Percentiles rank a stretch among this genome's conserved stretches.
These are phyloP conservation scores for Macroramphosus scolopax DNA, from an alignment of 2,797 vertebrate genomes.

Conservation along the genomic window DNA sequence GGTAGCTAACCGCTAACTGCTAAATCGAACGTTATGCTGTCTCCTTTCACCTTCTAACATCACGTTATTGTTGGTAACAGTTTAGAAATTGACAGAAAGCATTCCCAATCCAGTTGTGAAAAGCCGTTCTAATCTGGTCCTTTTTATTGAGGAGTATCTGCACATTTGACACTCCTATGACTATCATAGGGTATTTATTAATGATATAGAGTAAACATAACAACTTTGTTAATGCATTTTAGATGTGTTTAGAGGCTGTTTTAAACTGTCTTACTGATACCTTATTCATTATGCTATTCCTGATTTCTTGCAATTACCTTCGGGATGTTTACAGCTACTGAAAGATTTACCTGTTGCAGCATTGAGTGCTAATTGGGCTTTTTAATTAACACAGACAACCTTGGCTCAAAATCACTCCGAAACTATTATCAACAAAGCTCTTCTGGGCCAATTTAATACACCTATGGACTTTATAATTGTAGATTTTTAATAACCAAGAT, in stretches of 20 bases:
- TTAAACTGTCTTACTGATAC: neutral
- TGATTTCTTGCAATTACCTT: neutral
- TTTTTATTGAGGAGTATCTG: neutral
- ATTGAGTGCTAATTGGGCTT: neutral
- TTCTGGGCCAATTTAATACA: no score
- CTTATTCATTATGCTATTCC: neutral
- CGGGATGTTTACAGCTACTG: neutral
- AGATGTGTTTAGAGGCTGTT: no score
- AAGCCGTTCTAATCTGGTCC: neutral
- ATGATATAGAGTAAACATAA: no score
- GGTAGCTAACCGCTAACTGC: conserved; percentile 4
- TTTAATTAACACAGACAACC: neutral
- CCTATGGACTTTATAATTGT: neutral
- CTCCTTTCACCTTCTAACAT: neutral
- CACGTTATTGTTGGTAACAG: neutral
- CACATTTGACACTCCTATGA: neutral
- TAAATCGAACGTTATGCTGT: neutral
- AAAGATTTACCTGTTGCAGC: neutral
- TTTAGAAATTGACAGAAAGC: neutral
- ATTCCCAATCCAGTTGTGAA: fast-evolving
- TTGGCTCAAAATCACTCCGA: neutral
- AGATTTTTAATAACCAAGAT: no score
- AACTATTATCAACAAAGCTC: neutral
- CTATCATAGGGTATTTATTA: no score
- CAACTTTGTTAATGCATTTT: no score